Evolutionary conservation across 2,113 vertebrate genomes (phyloP), one percentile per base, ranked within the genome.

Genomic region (Motacilla tschutschensis): DNA sequence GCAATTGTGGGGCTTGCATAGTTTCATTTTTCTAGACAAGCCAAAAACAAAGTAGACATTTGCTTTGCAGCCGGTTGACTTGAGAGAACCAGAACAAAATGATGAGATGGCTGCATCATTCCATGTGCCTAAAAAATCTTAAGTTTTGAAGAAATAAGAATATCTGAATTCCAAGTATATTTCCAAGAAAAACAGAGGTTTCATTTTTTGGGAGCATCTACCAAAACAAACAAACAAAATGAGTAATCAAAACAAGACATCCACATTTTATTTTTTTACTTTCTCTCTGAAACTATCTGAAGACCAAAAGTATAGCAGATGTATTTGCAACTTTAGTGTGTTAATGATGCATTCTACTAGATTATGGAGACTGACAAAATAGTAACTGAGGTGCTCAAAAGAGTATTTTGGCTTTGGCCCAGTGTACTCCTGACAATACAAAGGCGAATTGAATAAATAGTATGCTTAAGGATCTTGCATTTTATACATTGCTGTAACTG

Each of bases 241-340:
- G 41, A 70, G 24, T 53, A 83, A 91, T 85, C 82, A 92, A 92
- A 80, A 69, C 41, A 76, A 77, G 81, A 72, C 50, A 60, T 38
- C 41, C 24, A 46, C 29, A 46, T 31, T 57, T 51, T 5, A 81
- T 91, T 94, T 91, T 76, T 55, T 62, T 7, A 73, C 8, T 60
- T 95, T 82, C 43, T 93, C n/a, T 84, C 75, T 94, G 65, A 90
- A 94, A 92, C 53, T 85, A 93, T 72, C 51, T 41, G 29, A 89
- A 93, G 78, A 78, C 64, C 47, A 70, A 80, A 96, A 84, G 40
- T 86, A 57, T 54, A 46, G 33, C 60, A 95, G 60, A 89, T 60
- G 28, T 63, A 76, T 60, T 66, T 20, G 12, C 83, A 58, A 28
- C 22, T 77, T 83, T 85, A 60, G 12, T 46, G 2, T 73, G 54